Evolutionary conservation across 35 echinoderm and acorn worm species (phyloP), one percentile per base, ranked within the genome.

Genomic region (Heliocidaris tuberculata): DNA sequence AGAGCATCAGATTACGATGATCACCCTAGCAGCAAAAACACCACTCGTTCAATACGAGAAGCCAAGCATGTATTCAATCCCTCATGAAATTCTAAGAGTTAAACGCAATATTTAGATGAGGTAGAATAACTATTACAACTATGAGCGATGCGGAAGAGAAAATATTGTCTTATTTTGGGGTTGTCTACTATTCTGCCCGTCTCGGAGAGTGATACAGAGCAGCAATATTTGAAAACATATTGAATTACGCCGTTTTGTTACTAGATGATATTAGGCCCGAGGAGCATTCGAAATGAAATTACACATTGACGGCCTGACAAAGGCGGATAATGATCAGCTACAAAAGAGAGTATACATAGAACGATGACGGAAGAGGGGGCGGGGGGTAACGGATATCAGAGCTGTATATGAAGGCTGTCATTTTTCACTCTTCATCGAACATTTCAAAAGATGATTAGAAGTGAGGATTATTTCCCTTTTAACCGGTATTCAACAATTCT

Each of bases 211-310:
- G 19, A n/a, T 7, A 78, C 65, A 78, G 21, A 78, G 8, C 19
- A 78, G 65, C 65, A n/a, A 78, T 27, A 78, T 78, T 27, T 19
- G 65, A 78, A 78, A 24, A 27, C 8, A 24, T 78, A n/a, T 78
- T 78, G 65, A 78, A 78, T 78, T 78, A 78, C 65, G 27, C 21
- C 65, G 65, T 78, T 21, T 78, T 78, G 65, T 78, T 78, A 78
- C 65, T 19, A 78, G 16, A 71, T 78, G 65, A 78, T 78, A 78
- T 78, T 78, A 78, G 21, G 21, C 65, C 65, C 27, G 65, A 78
- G 65, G 65, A 78, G 65, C 65, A 78, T 78, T 78, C 27, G 65
- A 27, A 78, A 78, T 78, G 65, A 78, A 78, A 78, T 78, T 78
- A 78, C 65, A n/a, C 65, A 24, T 78, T 78, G 19, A 78, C 21